Percentiles rank a stretch among this genome's conserved stretches.
phyloP scores from a whole-genome alignment of 92 coral and sea anemone genomes.

The Zoanthus sansibaricus region DNA sequence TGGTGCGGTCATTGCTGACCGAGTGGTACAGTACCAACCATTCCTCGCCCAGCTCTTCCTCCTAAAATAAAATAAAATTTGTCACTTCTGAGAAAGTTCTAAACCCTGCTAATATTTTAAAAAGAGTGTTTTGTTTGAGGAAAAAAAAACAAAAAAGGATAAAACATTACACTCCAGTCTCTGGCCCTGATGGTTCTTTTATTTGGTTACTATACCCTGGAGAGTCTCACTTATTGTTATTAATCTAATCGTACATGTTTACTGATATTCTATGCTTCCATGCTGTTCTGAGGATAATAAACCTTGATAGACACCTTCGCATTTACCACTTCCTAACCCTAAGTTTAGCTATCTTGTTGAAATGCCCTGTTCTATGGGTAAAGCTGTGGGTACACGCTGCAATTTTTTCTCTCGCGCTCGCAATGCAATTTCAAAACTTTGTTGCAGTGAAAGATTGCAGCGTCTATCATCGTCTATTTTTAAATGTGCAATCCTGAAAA shows the following conservation, averaged over 20 bases:
- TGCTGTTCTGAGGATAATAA: too few relatives aligned
- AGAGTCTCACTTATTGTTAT: too few relatives aligned
- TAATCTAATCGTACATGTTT: neutral
- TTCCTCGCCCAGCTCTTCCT: conserved; percentile 62
- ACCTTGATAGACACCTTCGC: neutral
- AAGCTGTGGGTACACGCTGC: too few relatives aligned
- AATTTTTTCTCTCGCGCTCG: too few relatives aligned
- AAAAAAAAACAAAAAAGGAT: neutral
- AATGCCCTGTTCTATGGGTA: too few relatives aligned
- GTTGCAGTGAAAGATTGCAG: too few relatives aligned
- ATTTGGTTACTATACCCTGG: too few relatives aligned
- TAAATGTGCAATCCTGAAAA: too few relatives aligned
- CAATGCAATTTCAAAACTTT: too few relatives aligned
- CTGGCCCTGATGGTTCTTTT: neutral
- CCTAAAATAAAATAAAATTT: neutral
- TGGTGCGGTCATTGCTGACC: conserved; percentile 70
- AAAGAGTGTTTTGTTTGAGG: neutral
- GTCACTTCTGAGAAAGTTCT: neutral
- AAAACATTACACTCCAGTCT: neutral
- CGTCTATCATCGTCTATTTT: too few relatives aligned
- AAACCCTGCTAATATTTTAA: neutral
- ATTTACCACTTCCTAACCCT: neutral
- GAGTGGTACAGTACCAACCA: conserved; percentile 85
- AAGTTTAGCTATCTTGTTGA: too few relatives aligned
- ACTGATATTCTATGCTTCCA: neutral